phyloP scores from a whole-genome alignment of 2,888 invertebrate genomes.

The Bursaphelenchus okinawaensis region DNA sequence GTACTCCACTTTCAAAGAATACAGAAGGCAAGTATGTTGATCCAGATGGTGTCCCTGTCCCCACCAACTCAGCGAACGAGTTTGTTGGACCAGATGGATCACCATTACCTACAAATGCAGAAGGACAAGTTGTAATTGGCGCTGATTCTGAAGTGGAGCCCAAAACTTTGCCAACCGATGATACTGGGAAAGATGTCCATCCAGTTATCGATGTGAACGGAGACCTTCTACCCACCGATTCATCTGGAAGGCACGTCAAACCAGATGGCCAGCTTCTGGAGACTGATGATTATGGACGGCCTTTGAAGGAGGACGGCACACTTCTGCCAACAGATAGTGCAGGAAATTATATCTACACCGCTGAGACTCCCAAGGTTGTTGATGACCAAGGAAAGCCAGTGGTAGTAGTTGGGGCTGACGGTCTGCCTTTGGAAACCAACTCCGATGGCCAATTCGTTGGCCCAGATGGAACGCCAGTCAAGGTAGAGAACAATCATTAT shows the following conservation, averaged over 20 bases:
- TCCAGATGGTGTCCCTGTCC: constrained; percentile 18
- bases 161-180: constrained; percentile 31
- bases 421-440: constrained; percentile 25
- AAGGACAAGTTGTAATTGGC: constrained; percentile 28
- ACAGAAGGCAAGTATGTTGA: constrained; percentile 22
- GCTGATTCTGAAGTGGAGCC: constrained; percentile 11
- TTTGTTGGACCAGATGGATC: constrained; percentile 36
- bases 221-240: constrained; percentile 27
- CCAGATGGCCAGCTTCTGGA: constrained; percentile 20
- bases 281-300: constrained; percentile 27
- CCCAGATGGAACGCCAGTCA: constrained; percentile 14
- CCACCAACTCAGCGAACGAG: constrained; percentile 24
- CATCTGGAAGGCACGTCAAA: constrained; percentile 19
- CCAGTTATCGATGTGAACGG: constrained; percentile 26
- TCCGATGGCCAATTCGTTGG: constrained; percentile 24
- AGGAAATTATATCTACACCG: constrained; percentile 22
- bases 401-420: constrained; percentile 17
- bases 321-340: constrained; percentile 30
- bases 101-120: constrained; percentile 23
- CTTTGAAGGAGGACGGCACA: constrained; percentile 35
- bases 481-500: constrained; percentile 8
- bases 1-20: constrained; percentile 31
- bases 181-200: constrained; percentile 27
- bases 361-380: not conserved
- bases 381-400: constrained; percentile 11